Conservation (phyloP, 2,888 invertebrate genomes). For the Drosophila subquinaria region DNA sequence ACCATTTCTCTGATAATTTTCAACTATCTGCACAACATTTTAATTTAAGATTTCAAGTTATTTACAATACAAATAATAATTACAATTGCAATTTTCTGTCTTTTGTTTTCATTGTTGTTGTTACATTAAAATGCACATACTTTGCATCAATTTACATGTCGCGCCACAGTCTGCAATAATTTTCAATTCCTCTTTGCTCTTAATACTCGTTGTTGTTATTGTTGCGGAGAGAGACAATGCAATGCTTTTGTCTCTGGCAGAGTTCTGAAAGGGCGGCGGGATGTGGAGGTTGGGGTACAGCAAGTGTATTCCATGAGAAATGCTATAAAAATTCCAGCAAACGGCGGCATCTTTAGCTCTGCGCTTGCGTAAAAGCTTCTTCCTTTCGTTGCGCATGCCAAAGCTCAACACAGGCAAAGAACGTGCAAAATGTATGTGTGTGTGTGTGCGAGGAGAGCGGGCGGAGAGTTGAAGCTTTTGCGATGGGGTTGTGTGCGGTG, state of each 20-base stretch:
- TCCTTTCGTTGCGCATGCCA: slow-evolving; percentile 74
- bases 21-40: slow-evolving; percentile 33
- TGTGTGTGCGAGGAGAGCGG: slow-evolving; percentile 12
- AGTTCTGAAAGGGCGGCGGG: slow-evolving; percentile 15
- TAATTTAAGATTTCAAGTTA: slow-evolving; percentile 19
- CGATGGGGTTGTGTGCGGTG: slow-evolving; percentile 20
- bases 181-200: slow-evolving; percentile 22
- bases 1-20: slow-evolving; percentile 2
- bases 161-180: slow-evolving; percentile 40
- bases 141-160: slow-evolving; percentile 76
- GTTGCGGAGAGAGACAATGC: slow-evolving; percentile 66
- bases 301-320: slow-evolving; percentile 64
- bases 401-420: slow-evolving; percentile 41
- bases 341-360: slow-evolving; percentile 52
- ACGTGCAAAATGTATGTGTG: slow-evolving; percentile 17
- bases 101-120: slow-evolving; percentile 19
- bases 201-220: slow-evolving; percentile 33
- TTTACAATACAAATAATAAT: slow-evolving; percentile 64
- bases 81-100: slow-evolving; percentile 57
- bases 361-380: slow-evolving; percentile 73
- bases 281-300: slow-evolving; percentile 15
- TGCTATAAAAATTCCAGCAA: slow-evolving; percentile 74
- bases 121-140: slow-evolving; percentile 70
- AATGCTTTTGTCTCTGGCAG: slow-evolving; percentile 66
- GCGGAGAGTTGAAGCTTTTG: slow-evolving; percentile 32